A percentile compares a stretch with the other conserved stretches of the same genome.
These are phyloP conservation scores for Amphiprion ocellaris DNA, from an alignment of 2,113 vertebrate genomes.

Conservation along the genomic window DNA sequence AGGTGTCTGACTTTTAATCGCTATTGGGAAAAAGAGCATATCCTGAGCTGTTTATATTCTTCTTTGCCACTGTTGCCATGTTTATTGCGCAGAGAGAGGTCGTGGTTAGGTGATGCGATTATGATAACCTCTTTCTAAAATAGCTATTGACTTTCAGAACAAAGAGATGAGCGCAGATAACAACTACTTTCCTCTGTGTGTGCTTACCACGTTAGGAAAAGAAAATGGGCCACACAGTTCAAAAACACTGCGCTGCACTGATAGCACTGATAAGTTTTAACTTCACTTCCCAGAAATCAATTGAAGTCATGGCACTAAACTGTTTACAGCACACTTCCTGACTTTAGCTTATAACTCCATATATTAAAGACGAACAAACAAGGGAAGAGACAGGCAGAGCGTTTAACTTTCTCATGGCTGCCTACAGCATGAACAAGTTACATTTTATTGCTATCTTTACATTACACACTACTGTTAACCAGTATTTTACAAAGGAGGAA, in stretches of 20 bases:
- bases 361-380: background rate
- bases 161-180: constrained; percentile 53
- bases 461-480: no score
- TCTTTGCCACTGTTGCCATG: constrained; percentile 10
- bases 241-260: constrained; percentile 12
- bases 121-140: constrained; percentile 50
- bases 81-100: constrained; percentile 41
- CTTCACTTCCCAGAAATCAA: constrained; percentile 8
- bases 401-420: no score
- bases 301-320: background rate
- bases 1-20: constrained; percentile 46
- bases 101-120: constrained; percentile 49
- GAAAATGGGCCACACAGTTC: constrained; percentile 29
- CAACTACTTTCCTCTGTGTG: constrained; percentile 22
- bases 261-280: constrained; percentile 21
- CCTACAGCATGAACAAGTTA: no score
- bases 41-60: constrained; percentile 34
- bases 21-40: constrained; percentile 17
- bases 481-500: no score
- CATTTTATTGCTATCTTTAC: no score
- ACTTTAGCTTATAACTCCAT: background rate
- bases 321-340: background rate
- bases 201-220: constrained; percentile 33
- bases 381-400: background rate
- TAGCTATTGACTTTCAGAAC: constrained; percentile 56